Conservation (phyloP, 2,888 invertebrate genomes). For the Steromphala cineraria region DNA sequence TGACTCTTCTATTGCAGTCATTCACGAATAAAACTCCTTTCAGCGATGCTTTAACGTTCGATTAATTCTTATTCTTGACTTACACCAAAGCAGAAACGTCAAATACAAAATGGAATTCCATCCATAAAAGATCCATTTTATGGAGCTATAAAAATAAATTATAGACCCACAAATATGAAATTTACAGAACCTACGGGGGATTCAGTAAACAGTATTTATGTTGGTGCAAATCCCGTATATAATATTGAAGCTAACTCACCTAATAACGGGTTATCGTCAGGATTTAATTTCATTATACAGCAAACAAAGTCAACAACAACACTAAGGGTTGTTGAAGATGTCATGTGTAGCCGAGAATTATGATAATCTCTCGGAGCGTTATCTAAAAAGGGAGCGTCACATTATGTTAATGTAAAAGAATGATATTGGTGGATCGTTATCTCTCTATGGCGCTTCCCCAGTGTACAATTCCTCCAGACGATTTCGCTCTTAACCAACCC, state of each 20-base stretch:
- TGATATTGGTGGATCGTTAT: neutral
- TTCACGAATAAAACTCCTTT: too few relatives aligned
- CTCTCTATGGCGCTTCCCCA: neutral
- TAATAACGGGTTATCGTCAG: conserved; percentile 6
- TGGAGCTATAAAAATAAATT: too few relatives aligned
- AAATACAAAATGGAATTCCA: too few relatives aligned
- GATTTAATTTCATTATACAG: conserved; percentile 17
- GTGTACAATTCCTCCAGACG: neutral
- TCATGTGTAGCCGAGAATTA: neutral
- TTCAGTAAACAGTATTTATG: neutral
- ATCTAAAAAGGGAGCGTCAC: neutral
- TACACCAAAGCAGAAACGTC: too few relatives aligned
- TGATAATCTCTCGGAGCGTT: neutral
- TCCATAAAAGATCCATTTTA: too few relatives aligned
- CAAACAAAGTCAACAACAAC: conserved; percentile 11
- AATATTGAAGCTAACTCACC: neutral
- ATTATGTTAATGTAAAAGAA: neutral
- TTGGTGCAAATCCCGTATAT: neutral
- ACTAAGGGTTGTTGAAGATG: neutral
- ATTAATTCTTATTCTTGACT: too few relatives aligned
- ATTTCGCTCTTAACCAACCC: neutral
- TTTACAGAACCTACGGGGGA: neutral
- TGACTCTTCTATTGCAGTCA: too few relatives aligned
- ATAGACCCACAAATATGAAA: too few relatives aligned
- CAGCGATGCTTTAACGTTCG: too few relatives aligned